Percentiles rank a stretch among this genome's conserved stretches.
These are phyloP conservation scores for Isoperla grammatica DNA, from an alignment of 2,888 invertebrate genomes.

Conservation along the genomic window DNA sequence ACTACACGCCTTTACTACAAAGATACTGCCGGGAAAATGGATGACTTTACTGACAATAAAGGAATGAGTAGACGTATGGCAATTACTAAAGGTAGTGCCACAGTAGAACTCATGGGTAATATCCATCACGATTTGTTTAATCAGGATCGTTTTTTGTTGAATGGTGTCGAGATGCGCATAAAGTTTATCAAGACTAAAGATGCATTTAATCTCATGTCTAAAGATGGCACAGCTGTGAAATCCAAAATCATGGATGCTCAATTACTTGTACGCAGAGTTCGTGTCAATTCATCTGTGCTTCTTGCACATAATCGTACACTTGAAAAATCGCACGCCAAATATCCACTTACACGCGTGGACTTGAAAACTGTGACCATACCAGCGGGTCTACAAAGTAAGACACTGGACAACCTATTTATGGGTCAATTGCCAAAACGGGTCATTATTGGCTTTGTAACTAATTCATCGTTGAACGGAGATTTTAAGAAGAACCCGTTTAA, in stretches of 20 bases:
- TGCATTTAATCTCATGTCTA: conserved; percentile 8
- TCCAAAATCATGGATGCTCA: conserved; percentile 30
- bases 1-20: not conserved
- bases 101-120: conserved; percentile 14
- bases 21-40: conserved; percentile 10
- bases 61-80: not conserved
- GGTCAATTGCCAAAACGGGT: conserved; percentile 32
- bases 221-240: conserved; percentile 10
- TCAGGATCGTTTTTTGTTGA: conserved; percentile 10
- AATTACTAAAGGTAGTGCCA: not conserved
- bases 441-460: conserved; percentile 27
- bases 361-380: conserved; percentile 32
- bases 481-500: conserved; percentile 32
- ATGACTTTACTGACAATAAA: not conserved
- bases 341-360: conserved; percentile 30
- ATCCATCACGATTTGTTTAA: conserved; percentile 6
- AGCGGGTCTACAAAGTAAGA: conserved; percentile 26
- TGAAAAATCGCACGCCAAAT: conserved; percentile 29
- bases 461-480: conserved; percentile 28
- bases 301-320: conserved; percentile 32
- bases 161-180: conserved; percentile 16
- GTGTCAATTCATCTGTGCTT: conserved; percentile 29
- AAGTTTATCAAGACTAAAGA: conserved; percentile 7
- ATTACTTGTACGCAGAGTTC: conserved; percentile 30
- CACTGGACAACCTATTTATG: conserved; percentile 33